phyloP scores from a whole-genome alignment of 2,113 vertebrate species.

The Plotosus lineatus region DNA sequence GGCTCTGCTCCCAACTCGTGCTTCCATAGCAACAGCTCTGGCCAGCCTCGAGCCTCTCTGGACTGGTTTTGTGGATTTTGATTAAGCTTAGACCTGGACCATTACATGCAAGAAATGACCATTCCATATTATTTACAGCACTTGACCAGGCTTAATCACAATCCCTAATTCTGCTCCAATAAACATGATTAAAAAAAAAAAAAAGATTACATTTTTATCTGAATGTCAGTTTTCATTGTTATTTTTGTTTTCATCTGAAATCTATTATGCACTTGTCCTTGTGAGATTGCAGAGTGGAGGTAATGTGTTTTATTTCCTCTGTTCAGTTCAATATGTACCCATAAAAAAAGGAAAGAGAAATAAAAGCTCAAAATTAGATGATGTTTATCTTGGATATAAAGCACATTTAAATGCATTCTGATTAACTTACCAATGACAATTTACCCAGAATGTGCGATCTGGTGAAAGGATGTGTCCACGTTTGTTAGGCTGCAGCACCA shows the following conservation, averaged over 20 bases:
- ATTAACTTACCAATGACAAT: neutral
- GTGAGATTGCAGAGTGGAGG: constrained; percentile 57
- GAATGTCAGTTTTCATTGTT: constrained; percentile 6
- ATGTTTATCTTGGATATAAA: neutral
- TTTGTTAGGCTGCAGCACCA: constrained; percentile 56
- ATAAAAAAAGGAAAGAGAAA: constrained; percentile 57
- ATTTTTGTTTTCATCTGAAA: constrained; percentile 34
- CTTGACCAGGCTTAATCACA: neutral
- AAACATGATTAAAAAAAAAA: neutral
- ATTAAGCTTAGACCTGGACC: constrained; percentile 11
- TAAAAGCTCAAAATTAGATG: neutral
- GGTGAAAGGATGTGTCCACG: neutral
- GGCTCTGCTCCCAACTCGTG: constrained; percentile 3
- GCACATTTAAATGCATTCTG: neutral
- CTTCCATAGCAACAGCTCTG: constrained; percentile 44
- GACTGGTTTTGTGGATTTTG: constrained; percentile 19
- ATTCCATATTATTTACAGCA: neutral
- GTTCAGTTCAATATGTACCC: constrained; percentile 64
- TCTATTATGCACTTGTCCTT: constrained; percentile 46
- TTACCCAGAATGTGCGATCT: neutral
- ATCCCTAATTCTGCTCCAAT: neutral
- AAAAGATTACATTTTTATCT: constrained; percentile 5
- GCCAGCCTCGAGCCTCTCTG: constrained; percentile 24
- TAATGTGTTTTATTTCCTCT: constrained; percentile 50
- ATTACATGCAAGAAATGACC: neutral